A percentile compares a stretch with the other conserved stretches of the same genome.
Conservation (phyloP, 2,113 vertebrate species). For the Tupaia tana region DNA sequence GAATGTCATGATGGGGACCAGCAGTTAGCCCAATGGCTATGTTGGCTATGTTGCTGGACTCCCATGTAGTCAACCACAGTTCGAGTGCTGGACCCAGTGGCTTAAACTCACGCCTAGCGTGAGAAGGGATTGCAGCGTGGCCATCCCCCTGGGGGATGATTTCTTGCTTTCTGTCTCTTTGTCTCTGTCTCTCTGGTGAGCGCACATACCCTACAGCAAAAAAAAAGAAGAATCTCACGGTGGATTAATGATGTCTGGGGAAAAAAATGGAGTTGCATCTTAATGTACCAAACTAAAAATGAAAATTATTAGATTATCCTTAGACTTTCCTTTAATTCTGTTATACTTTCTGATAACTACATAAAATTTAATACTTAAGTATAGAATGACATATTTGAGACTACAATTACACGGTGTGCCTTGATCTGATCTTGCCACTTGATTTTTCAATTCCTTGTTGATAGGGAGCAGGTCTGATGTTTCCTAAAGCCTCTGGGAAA, state of each 20-base stretch:
- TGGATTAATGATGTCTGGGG: background rate
- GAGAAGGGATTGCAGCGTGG: too few relatives aligned
- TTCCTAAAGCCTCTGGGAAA: background rate
- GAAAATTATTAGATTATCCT: background rate
- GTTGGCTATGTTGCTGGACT: too few relatives aligned
- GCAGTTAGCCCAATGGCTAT: too few relatives aligned
- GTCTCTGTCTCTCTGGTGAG: too few relatives aligned
- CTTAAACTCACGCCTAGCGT: too few relatives aligned
- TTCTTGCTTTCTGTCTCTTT: too few relatives aligned
- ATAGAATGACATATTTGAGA: background rate
- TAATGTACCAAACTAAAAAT: constrained; percentile 22
- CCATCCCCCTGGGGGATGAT: too few relatives aligned
- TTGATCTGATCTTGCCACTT: background rate
- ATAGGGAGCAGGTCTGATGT: background rate
- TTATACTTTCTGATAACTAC: background rate
- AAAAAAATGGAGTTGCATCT: background rate
- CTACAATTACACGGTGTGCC: background rate
- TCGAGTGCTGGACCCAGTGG: too few relatives aligned
- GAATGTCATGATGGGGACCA: background rate
- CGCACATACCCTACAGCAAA: too few relatives aligned
- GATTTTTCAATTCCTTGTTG: background rate
- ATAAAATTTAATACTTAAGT: background rate
- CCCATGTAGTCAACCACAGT: too few relatives aligned
- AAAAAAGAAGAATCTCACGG: too few relatives aligned
- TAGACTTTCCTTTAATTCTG: background rate